phyloP scores from a whole-genome alignment of 2,113 vertebrate genomes.

The Aegithalos caudatus region DNA sequence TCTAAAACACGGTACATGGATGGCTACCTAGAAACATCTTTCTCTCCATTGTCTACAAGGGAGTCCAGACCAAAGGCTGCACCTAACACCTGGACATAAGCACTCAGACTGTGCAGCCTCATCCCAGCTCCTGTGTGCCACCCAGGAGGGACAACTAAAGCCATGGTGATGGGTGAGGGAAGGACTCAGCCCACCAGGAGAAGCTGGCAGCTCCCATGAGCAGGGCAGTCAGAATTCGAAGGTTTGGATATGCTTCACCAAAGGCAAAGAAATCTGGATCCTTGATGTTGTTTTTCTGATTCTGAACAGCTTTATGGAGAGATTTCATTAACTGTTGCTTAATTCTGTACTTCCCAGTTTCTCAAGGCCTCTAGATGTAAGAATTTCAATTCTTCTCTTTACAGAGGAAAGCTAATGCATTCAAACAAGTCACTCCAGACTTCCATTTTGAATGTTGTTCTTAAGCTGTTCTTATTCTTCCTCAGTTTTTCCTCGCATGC shows the following conservation, averaged over 20 bases:
- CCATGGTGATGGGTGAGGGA: rapidly evolving
- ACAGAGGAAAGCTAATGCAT: not conserved
- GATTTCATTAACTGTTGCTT: not conserved
- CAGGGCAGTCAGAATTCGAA: not conserved
- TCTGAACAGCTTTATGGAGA: not conserved
- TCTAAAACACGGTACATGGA: not conserved
- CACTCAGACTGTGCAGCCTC: not conserved
- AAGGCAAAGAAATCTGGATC: not conserved
- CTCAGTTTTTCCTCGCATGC: not conserved
- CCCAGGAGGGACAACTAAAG: not conserved
- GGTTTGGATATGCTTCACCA: not conserved
- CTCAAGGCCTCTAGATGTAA: not conserved
- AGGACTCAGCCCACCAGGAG: not conserved
- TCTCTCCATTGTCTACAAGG: not conserved
- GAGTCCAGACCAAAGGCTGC: not conserved
- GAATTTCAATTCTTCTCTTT: not conserved
- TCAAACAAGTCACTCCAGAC: not conserved
- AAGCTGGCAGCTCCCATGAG: not conserved
- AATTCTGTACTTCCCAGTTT: not conserved
- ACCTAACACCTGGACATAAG: not conserved
- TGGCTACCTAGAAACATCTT: not conserved
- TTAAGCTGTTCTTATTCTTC: not conserved
- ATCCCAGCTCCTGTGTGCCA: not conserved
- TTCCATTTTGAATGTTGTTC: not conserved
- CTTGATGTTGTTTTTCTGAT: not conserved